Evolutionary conservation across 2,113 vertebrate species (phyloP).

Genomic region (Willisornis vidua): DNA sequence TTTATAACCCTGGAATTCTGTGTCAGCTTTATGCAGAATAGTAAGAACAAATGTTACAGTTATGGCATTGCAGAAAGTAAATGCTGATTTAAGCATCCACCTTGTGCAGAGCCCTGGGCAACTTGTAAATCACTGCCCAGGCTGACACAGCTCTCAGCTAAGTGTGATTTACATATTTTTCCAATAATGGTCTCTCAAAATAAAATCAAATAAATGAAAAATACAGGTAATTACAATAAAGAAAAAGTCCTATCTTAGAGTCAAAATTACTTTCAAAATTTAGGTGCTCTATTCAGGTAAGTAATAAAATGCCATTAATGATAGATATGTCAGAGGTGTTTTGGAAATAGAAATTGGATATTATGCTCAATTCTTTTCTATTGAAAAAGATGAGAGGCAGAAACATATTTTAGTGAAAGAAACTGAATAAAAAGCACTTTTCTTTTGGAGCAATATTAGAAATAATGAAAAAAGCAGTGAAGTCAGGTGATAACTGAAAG

Average conservation of each 20-base stretch:
- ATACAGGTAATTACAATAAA: not conserved
- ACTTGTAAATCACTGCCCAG: slow-evolving; percentile 25
- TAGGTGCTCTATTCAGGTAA: not conserved
- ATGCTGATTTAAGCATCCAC: slow-evolving; percentile 35
- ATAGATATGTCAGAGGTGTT: not conserved
- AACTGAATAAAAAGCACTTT: not conserved
- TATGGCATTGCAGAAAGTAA: not conserved
- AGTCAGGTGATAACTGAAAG: not conserved
- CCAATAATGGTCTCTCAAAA: not conserved
- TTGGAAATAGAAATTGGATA: not conserved
- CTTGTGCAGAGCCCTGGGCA: not conserved
- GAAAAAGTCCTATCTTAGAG: not conserved
- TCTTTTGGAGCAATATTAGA: not conserved
- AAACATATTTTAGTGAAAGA: not conserved
- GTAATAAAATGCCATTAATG: not conserved
- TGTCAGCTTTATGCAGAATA: slow-evolving; percentile 43
- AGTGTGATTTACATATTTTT: not conserved
- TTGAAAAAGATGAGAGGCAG: not conserved
- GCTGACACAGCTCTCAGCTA: not conserved
- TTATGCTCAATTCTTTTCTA: not conserved
- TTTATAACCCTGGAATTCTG: slow-evolving; percentile 10
- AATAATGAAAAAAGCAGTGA: not conserved
- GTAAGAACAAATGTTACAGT: slow-evolving; percentile 36
- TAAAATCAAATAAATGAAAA: slow-evolving; percentile 10
- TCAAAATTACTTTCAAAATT: not conserved